Base-by-base conservation (phyloP, 2,888 invertebrate genomes). In the Amiota minor region DNA sequence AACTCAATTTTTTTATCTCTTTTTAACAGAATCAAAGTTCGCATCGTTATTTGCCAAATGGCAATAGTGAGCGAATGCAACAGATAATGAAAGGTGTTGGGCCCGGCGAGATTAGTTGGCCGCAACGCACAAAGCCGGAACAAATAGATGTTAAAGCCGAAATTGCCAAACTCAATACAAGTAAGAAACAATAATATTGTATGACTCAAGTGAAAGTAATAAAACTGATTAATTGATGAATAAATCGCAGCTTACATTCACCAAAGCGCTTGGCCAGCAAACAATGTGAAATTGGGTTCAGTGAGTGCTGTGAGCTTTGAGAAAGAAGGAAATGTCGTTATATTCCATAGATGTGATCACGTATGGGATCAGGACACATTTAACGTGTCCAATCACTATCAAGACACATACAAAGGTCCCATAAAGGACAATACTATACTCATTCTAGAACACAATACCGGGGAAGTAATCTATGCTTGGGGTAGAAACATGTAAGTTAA, bases 221-320 rank as follows among this genome's bases (percentile, higher is more conserved):
- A 55, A 16, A 23, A 64, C 55, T 45, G 6, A 35, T 35, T 6
- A 35, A 35, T 35, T 35, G 35, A 55, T 73, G 45, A 16, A 11
- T 56, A 56, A 16, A 16, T 18, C 18, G 6, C 69, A 93, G 93
- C 90, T 16, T 92, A 92, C 78, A 88, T 91, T 75, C 91, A 91
- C 88, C 91, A 92, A 61, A 88, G 88, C 20, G 87, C 90, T 73
- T 93, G 93, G 93, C 93, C 93, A 1, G 90, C 90, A 65, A 84
- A 90, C 2, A 79, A 88, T 6, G 87, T 91, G 2, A 90, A 90
- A 76, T 81, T 93, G 74, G 97, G 97, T 1, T 95, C 97, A 87
- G 93, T 97, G 1, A 93, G 95, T 0, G 97, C 95, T 6, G 93
- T 98, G 1, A 93, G 95, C 8, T 90, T 96, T 16, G 95, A 96